These are phyloP conservation scores for Caenorhabditis sp. DNA, from an alignment of 2,888 invertebrate genomes.

Conservation along the genomic window DNA sequence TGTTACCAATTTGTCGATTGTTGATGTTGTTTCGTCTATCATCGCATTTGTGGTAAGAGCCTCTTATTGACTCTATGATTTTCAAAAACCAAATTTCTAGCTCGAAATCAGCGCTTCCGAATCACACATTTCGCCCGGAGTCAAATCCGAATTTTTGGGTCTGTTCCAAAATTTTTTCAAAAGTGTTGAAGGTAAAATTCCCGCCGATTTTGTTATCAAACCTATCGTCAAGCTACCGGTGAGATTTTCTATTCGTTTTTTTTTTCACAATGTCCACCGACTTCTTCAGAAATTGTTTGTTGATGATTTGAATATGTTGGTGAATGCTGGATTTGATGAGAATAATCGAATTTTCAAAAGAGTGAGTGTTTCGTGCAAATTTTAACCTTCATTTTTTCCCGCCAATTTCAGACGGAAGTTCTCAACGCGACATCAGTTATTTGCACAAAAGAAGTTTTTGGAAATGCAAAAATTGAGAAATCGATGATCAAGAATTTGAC, in stretches of 20 bases:
- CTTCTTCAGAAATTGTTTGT: constrained; percentile 41
- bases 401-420: constrained; percentile 27
- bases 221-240: constrained; percentile 39
- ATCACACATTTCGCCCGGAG: neutral
- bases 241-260: neutral
- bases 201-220: constrained; percentile 35
- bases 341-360: constrained; percentile 49
- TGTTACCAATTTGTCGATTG: constrained; percentile 18
- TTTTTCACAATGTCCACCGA: too few species aligned
- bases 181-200: constrained; percentile 36
- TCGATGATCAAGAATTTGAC: constrained; percentile 19
- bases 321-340: constrained; percentile 51
- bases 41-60: constrained; percentile 28
- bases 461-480: constrained; percentile 7
- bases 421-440: constrained; percentile 26
- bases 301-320: constrained; percentile 34
- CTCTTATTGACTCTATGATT: neutral
- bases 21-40: constrained; percentile 20
- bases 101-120: constrained; percentile 18
- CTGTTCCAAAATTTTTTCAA: constrained; percentile 28
- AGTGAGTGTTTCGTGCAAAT: constrained; percentile 23
- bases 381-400: neutral
- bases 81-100: constrained; percentile 8
- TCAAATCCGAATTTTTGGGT: constrained; percentile 29
- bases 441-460: constrained; percentile 28